These are phyloP conservation scores for Cyanoderma ruficeps DNA, from an alignment of 2,113 vertebrate genomes.

Conservation along the genomic window DNA sequence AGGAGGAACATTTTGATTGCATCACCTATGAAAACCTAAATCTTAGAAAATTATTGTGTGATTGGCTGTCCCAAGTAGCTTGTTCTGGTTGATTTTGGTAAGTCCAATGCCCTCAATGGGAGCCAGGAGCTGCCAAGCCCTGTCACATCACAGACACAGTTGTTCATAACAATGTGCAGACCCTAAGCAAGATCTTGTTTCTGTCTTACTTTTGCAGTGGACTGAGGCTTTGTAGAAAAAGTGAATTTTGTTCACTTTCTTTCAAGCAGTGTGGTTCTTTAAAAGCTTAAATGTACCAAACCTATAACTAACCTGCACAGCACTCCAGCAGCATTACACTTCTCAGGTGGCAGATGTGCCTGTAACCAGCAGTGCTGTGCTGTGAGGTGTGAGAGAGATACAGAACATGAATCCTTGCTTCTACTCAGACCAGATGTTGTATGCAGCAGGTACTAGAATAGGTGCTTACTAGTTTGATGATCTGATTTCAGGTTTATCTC, in stretches of 20 bases:
- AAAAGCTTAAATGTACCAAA: not conserved
- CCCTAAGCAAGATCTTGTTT: not conserved
- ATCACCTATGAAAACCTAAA: not conserved
- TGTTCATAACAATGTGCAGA: not conserved
- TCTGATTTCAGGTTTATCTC: not conserved
- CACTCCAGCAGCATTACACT: not conserved
- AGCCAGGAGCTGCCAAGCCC: not conserved
- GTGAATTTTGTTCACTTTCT: not conserved
- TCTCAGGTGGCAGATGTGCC: not conserved
- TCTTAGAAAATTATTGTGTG: not conserved
- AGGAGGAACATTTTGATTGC: not conserved
- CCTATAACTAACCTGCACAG: not conserved
- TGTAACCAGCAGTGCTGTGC: not conserved
- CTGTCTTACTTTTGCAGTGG: not conserved
- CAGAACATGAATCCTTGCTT: not conserved
- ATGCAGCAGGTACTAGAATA: not conserved
- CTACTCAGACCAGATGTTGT: not conserved
- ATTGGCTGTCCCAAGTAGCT: not conserved
- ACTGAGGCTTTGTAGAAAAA: not conserved
- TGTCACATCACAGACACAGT: not conserved
- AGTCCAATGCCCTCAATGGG: not conserved
- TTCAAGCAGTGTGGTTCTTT: not conserved
- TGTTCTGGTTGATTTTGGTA: not conserved
- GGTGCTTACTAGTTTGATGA: not conserved
- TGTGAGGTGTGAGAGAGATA: not conserved